phyloP scores from a whole-genome alignment of 1,140 invertebrate species.

The Matsumurasca onukii region DNA sequence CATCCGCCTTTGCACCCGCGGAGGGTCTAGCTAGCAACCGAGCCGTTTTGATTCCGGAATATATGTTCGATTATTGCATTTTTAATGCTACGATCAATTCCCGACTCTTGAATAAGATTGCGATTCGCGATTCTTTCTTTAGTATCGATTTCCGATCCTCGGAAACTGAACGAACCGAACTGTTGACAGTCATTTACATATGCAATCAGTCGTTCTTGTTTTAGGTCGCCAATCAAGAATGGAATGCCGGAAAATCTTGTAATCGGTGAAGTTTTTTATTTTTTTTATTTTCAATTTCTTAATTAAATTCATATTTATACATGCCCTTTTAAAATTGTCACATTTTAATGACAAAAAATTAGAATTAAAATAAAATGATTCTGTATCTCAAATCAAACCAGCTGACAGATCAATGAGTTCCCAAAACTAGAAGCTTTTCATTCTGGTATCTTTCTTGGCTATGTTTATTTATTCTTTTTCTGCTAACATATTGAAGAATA shows the following conservation, averaged over 20 bases:
- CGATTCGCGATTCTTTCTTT: not conserved
- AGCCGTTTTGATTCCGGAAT: too few species aligned
- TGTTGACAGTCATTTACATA: not conserved
- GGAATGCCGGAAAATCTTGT: not conserved
- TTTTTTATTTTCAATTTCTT: not conserved
- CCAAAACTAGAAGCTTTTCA: not conserved
- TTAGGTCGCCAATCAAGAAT: not conserved
- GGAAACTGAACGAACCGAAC: not conserved
- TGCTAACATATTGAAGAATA: not conserved
- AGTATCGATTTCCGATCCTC: not conserved
- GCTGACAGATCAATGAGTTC: too few species aligned
- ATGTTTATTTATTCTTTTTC: not conserved
- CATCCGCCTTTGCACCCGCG: too few species aligned
- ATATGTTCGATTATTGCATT: too few species aligned
- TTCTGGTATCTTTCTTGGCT: not conserved
- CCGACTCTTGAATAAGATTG: too few species aligned
- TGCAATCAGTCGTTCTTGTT: not conserved
- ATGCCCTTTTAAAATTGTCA: not conserved
- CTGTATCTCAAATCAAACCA: not conserved
- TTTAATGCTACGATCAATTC: too few species aligned
- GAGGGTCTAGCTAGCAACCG: too few species aligned
- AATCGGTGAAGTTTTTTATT: not conserved
- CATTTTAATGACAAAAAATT: not conserved
- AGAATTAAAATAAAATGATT: not conserved
- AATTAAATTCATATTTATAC: not conserved